A percentile compares a stretch with the other conserved stretches of the same genome.
Conservation (phyloP, 2,797 vertebrate genomes). For the Nyctibius grandis region DNA sequence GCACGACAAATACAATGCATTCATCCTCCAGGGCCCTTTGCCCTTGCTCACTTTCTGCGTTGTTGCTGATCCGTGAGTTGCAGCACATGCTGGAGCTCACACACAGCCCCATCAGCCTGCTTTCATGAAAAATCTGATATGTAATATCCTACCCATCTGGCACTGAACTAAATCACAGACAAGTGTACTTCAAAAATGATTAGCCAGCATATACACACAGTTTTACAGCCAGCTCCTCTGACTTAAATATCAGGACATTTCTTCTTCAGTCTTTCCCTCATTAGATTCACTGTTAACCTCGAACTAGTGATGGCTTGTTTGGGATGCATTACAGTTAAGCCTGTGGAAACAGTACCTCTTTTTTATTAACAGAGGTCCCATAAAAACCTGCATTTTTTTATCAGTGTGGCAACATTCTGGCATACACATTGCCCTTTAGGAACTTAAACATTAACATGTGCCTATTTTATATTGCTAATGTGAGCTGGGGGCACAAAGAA, state of each 20-base stretch:
- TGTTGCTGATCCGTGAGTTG: neutral
- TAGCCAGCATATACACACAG: neutral
- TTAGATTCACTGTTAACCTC: slow-evolving; percentile 34
- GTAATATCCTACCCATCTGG: neutral
- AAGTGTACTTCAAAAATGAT: slow-evolving; percentile 28
- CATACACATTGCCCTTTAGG: slow-evolving; percentile 40
- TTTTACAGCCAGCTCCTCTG: slow-evolving; percentile 10
- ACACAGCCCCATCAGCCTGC: neutral
- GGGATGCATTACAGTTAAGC: slow-evolving; percentile 29
- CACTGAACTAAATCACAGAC: neutral
- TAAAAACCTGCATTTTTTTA: slow-evolving; percentile 51
- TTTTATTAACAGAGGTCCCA: slow-evolving; percentile 46
- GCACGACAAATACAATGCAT: slow-evolving; percentile 15
- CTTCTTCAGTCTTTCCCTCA: slow-evolving; percentile 6
- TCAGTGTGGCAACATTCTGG: slow-evolving; percentile 1
- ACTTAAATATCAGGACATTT: slow-evolving; percentile 48
- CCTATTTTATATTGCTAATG: slow-evolving; percentile 55
- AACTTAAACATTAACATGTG: slow-evolving; percentile 20
- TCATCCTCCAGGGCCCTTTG: neutral
- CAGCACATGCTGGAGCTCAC: neutral
- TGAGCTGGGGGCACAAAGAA: slow-evolving; percentile 20
- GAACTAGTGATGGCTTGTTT: slow-evolving; percentile 6
- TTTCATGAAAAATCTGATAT: neutral
- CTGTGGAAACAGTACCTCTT: slow-evolving; percentile 43
- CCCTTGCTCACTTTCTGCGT: neutral